Base-by-base conservation (phyloP, 1,140 invertebrate species). In the Tachypleus tridentatus region DNA sequence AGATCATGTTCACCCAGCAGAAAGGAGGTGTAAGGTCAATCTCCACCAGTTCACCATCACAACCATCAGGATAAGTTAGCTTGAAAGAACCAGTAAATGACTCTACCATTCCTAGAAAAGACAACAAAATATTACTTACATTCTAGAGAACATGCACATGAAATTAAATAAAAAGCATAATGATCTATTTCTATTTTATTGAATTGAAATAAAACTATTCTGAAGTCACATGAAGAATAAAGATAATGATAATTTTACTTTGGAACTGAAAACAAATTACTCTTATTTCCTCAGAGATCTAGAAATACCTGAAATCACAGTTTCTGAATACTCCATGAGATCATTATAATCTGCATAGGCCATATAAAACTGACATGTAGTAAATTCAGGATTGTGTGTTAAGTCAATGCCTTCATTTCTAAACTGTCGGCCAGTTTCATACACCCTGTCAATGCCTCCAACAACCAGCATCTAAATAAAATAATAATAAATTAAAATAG, bases 321-420 rank as follows among this genome's bases (percentile, higher is more conserved):
- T 82, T 79, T 99, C 97, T 3, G 96, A 97, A 4, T 99, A 85
- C 51, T 81, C 76, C 78, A 99, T 97, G 3, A 98, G 72, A 80
- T 99, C 97, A 76, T 97, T 85, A 73, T 98, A 99, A 80, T 99
- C 97, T 47, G 97, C 97, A 81, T 99, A 99, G 0, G 97, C 97
- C 94, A 99, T 98, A 78, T 99, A 99, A 78, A 99, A 99, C 81
- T 99, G 97, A 77, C 94, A 97, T 9, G 93, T 97, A 4, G 97
- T 99, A 74, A 99, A 99, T 79, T 99, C 97, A 3, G 97, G 97
- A n/a, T 99, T 99, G 75, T 99, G 97, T 0, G 97, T 98, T 70
- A 98, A 76, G 79, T 99, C 97, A 72, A 99, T 99, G 62, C 97
- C 93, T 81, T 99, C 97, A 78, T 99, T 99, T 61, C 97, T 82